Evolutionary conservation across 2,113 vertebrate species (phyloP), one percentile per base, ranked within the genome.

Genomic region (Dasypus novemcinctus): DNA sequence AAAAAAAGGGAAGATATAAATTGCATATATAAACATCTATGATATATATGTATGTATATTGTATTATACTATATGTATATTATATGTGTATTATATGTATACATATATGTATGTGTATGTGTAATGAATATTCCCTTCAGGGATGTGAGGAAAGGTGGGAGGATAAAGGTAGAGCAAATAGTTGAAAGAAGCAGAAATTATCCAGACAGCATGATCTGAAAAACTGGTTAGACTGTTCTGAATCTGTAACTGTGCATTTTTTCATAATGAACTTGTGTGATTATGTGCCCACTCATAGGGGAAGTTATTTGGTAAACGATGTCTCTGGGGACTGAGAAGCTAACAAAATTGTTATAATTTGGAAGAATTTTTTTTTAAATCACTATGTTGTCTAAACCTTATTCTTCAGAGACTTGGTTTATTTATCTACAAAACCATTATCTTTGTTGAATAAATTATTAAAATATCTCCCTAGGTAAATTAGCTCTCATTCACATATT

Each of bases 381-480:
- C 23, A 41, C 41, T 68, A n/a, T 61, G 72, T 36, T 59, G 71
- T 17, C 21, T 57, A 57, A 57, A 52, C 1, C 49, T 87, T 91
- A 54, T 54, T 2, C 52, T 54, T 14, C 4, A 20, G 54, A 69
- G 4, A 91, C 13, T 59, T 79, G 14, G 18, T 61, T 81, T 74
- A 36, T 33, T 76, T 83, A 78, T 79, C 61, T 49, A 79, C 12
- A 68, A 52, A 66, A 36, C 21, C 74, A 17, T 72, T 46, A 78
- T 61, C 0, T 89, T 85, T 74, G 72, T 74, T 85, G 78, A 88
- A 61, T 91, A 75, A 43, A 84, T 71, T 92, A 72, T 88, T 88
- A 36, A 85, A 84, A 41, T 89, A 66, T 29, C 4, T 96, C n/a
- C 41, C 54, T 86, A 75, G 10, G 23, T 86, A 86, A 92, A 52